Conservation (phyloP, 2,797 vertebrate genomes). For the Podarcis lilfordi region DNA sequence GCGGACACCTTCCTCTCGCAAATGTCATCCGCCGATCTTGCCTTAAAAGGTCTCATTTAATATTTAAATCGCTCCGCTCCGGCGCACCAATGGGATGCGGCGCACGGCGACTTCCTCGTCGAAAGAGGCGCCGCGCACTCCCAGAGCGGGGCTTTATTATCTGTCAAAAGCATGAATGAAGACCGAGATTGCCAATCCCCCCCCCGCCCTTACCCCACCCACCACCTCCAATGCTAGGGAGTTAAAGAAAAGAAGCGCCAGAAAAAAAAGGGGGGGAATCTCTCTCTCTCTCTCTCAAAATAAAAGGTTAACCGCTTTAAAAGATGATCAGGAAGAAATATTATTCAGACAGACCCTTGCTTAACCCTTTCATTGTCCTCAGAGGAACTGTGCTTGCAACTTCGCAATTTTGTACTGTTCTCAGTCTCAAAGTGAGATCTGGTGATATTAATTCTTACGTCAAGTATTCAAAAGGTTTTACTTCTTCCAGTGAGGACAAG, state of each 20-base stretch:
- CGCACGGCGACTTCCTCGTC: background rate
- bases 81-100: background rate
- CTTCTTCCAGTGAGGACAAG: background rate
- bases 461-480: background rate
- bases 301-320: background rate
- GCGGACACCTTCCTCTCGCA: background rate
- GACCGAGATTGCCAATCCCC: background rate
- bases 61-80: constrained; percentile 24
- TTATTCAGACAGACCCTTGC: background rate
- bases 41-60: constrained; percentile 44
- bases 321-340: background rate
- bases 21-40: constrained; percentile 19
- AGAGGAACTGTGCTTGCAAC: background rate
- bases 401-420: background rate
- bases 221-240: background rate
- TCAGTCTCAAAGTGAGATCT: background rate
- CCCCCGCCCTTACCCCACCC: background rate
- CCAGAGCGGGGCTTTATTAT: background rate
- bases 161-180: constrained; percentile 34
- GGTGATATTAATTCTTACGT: too few relatives aligned
- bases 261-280: too few relatives aligned
- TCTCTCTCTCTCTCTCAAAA: too few relatives aligned
- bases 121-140: too few relatives aligned
- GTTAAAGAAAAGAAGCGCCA: background rate
- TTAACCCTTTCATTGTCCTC: background rate